Conservation (phyloP, 2,888 invertebrate genomes). For the Troilus luridus region DNA sequence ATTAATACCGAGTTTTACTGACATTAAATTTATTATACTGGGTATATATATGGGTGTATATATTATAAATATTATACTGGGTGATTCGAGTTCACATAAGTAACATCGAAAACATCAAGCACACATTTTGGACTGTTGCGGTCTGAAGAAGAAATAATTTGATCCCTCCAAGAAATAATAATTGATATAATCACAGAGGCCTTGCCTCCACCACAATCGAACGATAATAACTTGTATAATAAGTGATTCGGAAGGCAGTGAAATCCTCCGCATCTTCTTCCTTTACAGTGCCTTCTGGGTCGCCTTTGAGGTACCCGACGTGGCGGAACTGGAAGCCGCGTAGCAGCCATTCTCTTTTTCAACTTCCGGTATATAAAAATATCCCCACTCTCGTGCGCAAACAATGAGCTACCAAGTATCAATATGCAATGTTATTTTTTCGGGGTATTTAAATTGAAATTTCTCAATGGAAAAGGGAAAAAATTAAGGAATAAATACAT, state of each 20-base stretch:
- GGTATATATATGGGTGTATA: too few relatives aligned
- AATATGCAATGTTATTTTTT: slow-evolving; percentile 37
- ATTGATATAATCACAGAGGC: neutral
- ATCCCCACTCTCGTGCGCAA: neutral
- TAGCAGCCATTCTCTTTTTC: slow-evolving; percentile 5
- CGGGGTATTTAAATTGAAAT: neutral
- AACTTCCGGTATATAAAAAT: slow-evolving; percentile 1
- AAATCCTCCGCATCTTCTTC: slow-evolving; percentile 20
- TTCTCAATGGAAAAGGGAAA: too few relatives aligned
- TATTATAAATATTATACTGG: too few relatives aligned
- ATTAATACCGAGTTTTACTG: too few relatives aligned
- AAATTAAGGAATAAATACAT: too few relatives aligned
- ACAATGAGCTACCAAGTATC: neutral
- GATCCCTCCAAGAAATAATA: neutral
- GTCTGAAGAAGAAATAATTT: neutral
- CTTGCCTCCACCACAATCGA: neutral
- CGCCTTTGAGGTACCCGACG: neutral
- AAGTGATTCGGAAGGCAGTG: slow-evolving; percentile 36
- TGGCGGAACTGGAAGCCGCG: slow-evolving; percentile 31
- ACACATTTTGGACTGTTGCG: too few relatives aligned
- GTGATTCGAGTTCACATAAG: too few relatives aligned
- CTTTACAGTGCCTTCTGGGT: neutral
- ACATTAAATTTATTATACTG: too few relatives aligned
- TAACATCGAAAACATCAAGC: too few relatives aligned
- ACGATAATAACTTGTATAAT: neutral